These are phyloP conservation scores for Cacatua alba DNA, from an alignment of 2,113 vertebrate genomes.

Conservation along the genomic window DNA sequence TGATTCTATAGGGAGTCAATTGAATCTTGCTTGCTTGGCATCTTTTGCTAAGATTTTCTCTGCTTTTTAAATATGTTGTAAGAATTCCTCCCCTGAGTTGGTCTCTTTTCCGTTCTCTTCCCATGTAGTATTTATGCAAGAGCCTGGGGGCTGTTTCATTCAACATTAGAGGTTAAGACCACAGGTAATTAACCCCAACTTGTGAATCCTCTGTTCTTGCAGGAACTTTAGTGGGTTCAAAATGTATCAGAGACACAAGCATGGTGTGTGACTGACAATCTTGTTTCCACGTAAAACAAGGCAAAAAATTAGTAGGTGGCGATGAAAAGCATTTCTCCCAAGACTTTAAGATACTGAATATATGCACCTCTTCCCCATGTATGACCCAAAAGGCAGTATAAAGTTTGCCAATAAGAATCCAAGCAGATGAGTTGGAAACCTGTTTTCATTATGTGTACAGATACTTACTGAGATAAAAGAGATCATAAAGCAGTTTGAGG, in stretches of 20 bases:
- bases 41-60: neutral
- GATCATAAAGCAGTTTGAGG: neutral
- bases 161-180: neutral
- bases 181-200: neutral
- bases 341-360: neutral
- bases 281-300: neutral
- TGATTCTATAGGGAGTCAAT: neutral
- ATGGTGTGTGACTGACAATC: neutral
- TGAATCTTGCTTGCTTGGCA: neutral
- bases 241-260: neutral
- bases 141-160: neutral
- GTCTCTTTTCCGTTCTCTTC: neutral
- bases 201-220: neutral
- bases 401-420: neutral
- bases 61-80: neutral
- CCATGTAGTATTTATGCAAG: accelerated
- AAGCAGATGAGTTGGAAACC: neutral
- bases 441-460: neutral
- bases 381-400: neutral
- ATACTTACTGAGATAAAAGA: neutral
- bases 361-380: neutral
- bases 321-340: neutral
- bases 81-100: neutral
- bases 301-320: neutral
- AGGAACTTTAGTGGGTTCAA: neutral